Evolutionary conservation across 1,140 invertebrate species (phyloP).

Genomic region (Drosophila auraria): DNA sequence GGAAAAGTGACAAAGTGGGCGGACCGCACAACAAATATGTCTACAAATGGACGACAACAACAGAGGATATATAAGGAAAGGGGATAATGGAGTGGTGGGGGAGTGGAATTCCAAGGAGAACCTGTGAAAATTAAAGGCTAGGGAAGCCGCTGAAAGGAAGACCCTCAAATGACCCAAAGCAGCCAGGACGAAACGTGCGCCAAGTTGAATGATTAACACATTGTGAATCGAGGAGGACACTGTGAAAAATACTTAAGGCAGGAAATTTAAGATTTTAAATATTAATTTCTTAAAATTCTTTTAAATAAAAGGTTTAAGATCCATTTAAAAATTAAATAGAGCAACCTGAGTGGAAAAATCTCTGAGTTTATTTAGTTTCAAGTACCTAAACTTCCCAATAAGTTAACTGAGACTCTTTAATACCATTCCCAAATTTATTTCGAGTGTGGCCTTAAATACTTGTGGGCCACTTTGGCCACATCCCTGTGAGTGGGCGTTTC

Average conservation of each 20-base stretch:
- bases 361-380: no score
- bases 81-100: neutral
- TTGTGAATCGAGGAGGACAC: conserved; percentile 16
- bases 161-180: conserved; percentile 68
- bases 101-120: neutral
- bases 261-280: no score
- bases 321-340: no score
- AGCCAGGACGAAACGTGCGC: conserved; percentile 65
- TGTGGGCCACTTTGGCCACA: neutral
- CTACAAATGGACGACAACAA: conserved; percentile 57
- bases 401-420: no score
- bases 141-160: conserved; percentile 15
- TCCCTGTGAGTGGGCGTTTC: neutral
- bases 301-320: no score
- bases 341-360: no score
- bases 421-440: no score
- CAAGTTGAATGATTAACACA: conserved; percentile 76
- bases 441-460: no score
- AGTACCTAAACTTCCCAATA: no score
- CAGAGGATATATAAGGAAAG: neutral
- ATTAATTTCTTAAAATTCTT: neutral
- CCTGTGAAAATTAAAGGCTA: conserved; percentile 9
- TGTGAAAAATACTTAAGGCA: neutral
- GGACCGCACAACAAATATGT: conserved; percentile 69
- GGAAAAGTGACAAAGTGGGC: conserved; percentile 56